phyloP scores from a whole-genome alignment of 2,888 invertebrate species.

The Exephanes ischioxanthus region DNA sequence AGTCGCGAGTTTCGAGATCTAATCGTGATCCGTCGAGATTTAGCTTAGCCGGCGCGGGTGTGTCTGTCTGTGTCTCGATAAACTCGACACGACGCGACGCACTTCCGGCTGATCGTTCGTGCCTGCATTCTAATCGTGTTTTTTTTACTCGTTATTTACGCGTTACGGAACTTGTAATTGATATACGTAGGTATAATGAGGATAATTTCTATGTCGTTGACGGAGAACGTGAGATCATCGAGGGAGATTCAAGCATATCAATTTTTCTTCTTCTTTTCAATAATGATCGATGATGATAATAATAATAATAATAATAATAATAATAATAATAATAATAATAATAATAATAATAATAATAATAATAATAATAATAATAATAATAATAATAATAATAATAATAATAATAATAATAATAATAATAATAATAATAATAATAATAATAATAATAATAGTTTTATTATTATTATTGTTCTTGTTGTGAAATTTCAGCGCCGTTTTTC shows the following conservation, averaged over 20 bases:
- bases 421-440: no score
- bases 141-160: slow-evolving; percentile 33
- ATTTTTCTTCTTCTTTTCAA: neutral
- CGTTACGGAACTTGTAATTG: slow-evolving; percentile 51
- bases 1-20: slow-evolving; percentile 55
- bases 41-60: slow-evolving; percentile 54
- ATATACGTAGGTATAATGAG: slow-evolving; percentile 22
- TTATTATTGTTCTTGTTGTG: no score
- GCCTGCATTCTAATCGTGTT: slow-evolving; percentile 79
- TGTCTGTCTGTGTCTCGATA: slow-evolving; percentile 57
- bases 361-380: no score
- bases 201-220: slow-evolving; percentile 42
- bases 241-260: neutral
- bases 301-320: no score
- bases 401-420: no score
- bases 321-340: no score
- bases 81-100: slow-evolving; percentile 73
- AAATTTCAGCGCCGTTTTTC: no score
- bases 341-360: no score
- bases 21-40: slow-evolving; percentile 55
- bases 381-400: no score
- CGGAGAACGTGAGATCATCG: slow-evolving; percentile 13
- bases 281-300: no score
- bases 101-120: slow-evolving; percentile 79
- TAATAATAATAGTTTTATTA: no score